These are phyloP conservation scores for Drosophila jambulina DNA, from an alignment of 1,140 invertebrate genomes.

Conservation along the genomic window DNA sequence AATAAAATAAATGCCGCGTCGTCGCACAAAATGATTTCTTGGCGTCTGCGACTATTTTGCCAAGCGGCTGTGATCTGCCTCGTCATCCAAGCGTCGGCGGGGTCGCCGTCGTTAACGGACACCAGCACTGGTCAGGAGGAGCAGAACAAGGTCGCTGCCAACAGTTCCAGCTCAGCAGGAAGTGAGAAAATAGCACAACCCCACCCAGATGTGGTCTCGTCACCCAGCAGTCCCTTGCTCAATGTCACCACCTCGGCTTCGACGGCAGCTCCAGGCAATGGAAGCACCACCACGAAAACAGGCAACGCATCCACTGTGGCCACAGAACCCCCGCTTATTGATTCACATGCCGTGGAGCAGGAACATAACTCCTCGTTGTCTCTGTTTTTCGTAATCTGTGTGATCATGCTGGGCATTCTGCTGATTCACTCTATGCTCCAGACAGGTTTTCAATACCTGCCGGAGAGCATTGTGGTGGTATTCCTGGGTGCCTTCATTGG, in stretches of 20 bases:
- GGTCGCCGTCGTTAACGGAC: neutral
- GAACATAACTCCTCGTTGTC: slow-evolving; percentile 98
- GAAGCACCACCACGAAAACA: slow-evolving; percentile 6
- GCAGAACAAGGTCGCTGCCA: neutral
- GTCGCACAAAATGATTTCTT: slow-evolving; percentile 16
- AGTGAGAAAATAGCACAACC: neutral
- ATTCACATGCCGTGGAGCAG: slow-evolving; percentile 95
- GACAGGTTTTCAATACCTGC: slow-evolving; percentile 98
- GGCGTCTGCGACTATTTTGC: slow-evolving; percentile 16
- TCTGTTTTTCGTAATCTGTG: slow-evolving; percentile 97
- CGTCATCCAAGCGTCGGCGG: neutral
- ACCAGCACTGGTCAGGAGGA: neutral
- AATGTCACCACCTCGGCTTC: slow-evolving; percentile 6
- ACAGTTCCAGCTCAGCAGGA: neutral
- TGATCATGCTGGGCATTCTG: slow-evolving; percentile 96
- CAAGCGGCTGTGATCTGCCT: slow-evolving; percentile 15
- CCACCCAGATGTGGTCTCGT: neutral
- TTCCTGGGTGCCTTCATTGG: slow-evolving; percentile 97
- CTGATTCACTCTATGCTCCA: slow-evolving; percentile 97
- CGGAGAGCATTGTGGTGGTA: slow-evolving; percentile 98
- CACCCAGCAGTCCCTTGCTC: neutral
- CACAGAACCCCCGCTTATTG: slow-evolving; percentile 85
- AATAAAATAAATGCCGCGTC: slow-evolving; percentile 24
- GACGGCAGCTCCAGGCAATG: slow-evolving; percentile 5
- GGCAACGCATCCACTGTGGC: slow-evolving; percentile 53